Conservation (phyloP, 37 sponge, comb jelly and placozoan genomes). For the Eunapius fragilis region DNA sequence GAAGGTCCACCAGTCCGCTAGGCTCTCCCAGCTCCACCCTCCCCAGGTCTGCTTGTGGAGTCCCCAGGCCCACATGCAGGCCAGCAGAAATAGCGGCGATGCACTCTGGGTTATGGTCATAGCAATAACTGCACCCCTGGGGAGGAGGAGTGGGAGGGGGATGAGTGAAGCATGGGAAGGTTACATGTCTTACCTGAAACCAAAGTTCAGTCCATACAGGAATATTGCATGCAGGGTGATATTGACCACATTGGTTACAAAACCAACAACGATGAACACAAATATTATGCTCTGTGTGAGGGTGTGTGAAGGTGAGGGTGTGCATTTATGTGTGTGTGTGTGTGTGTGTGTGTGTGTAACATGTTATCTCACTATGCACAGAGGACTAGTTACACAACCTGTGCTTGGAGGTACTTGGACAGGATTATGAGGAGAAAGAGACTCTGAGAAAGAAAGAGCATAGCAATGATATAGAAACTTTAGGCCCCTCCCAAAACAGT, state of each 20-base stretch:
- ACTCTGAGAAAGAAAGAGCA: background rate
- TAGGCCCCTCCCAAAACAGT: background rate
- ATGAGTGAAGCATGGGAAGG: background rate
- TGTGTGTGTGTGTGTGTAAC: too few species aligned
- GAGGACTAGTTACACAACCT: background rate
- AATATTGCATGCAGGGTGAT: constrained; percentile 21
- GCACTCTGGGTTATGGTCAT: background rate
- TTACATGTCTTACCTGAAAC: constrained; percentile 31
- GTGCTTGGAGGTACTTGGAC: constrained; percentile 65
- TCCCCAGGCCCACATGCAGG: constrained; percentile 21
- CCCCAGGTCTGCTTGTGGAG: constrained; percentile 63
- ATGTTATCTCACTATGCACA: background rate
- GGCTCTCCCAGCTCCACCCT: constrained; percentile 73
- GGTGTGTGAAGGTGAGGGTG: background rate
- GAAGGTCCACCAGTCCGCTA: background rate
- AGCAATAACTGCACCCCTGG: constrained; percentile 41
- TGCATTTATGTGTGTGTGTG: background rate
- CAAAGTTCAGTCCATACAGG: constrained; percentile 19
- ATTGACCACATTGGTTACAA: constrained; percentile 14
- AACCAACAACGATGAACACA: constrained; percentile 40
- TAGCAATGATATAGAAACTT: background rate
- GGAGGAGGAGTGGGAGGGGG: background rate
- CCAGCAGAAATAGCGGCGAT: constrained; percentile 20
- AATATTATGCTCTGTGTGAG: constrained; percentile 48
- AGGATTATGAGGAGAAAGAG: constrained; percentile 20